These are phyloP conservation scores for Osedax frankpressi DNA, from an alignment of 2,888 invertebrate species.

Conservation along the genomic window DNA sequence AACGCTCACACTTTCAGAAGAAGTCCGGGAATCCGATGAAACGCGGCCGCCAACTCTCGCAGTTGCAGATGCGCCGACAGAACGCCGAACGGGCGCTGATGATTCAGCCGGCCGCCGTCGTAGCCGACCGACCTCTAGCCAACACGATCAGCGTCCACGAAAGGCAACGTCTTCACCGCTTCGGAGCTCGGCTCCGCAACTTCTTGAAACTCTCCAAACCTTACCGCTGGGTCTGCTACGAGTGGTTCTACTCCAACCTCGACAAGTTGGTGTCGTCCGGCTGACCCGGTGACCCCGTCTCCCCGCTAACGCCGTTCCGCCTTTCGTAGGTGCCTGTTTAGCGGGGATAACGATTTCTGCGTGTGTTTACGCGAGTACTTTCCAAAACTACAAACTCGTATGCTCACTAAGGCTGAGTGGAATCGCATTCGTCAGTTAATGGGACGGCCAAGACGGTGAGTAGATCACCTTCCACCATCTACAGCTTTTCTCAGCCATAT, in stretches of 20 bases:
- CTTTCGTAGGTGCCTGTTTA: slow-evolving; percentile 61
- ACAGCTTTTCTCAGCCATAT: neutral
- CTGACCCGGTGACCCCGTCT: neutral
- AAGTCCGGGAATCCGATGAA: too few relatives aligned
- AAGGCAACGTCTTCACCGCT: neutral
- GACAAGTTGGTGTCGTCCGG: slow-evolving; percentile 56
- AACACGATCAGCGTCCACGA: neutral
- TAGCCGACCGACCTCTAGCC: too few relatives aligned
- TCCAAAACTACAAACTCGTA: slow-evolving; percentile 72
- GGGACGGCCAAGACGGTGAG: slow-evolving; percentile 82
- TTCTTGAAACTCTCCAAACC: slow-evolving; percentile 91
- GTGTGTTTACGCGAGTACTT: slow-evolving; percentile 83
- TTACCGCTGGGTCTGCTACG: slow-evolving; percentile 97
- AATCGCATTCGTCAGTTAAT: slow-evolving; percentile 82
- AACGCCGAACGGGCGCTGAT: too few relatives aligned
- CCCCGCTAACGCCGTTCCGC: neutral
- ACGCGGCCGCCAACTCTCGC: too few relatives aligned
- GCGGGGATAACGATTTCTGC: slow-evolving; percentile 89
- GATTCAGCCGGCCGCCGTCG: too few relatives aligned
- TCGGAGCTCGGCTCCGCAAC: slow-evolving; percentile 69
- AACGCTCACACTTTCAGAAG: neutral
- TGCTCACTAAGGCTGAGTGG: slow-evolving; percentile 81
- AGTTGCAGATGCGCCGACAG: too few relatives aligned
- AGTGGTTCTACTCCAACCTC: slow-evolving; percentile 98
- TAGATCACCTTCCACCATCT: neutral